A percentile compares a stretch with the other conserved stretches of the same genome.
phyloP scores from a whole-genome alignment of 2,888 invertebrate species.

The Ditula angustiorana region DNA sequence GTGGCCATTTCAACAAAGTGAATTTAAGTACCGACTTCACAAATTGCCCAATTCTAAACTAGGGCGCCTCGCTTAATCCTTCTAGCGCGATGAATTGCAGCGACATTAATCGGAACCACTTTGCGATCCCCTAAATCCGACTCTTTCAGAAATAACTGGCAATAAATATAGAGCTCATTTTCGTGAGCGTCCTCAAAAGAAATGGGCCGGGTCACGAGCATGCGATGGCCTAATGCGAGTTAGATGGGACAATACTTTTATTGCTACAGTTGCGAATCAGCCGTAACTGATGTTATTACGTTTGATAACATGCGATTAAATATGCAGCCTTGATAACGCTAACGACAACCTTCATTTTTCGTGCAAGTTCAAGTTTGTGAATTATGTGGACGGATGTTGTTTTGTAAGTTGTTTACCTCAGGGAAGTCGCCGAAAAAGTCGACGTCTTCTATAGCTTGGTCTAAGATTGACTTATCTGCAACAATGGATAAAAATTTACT shows the following conservation, averaged over 20 bases:
- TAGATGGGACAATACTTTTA: constrained; percentile 70
- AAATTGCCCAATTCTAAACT: constrained; percentile 45
- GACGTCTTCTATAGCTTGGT: constrained; percentile 87
- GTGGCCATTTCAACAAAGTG: background rate
- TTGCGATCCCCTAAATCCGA: constrained; percentile 59
- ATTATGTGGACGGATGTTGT: constrained; percentile 8
- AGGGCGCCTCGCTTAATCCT: constrained; percentile 44
- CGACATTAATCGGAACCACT: constrained; percentile 62
- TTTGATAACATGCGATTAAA: constrained; percentile 62
- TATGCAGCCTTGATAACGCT: constrained; percentile 64
- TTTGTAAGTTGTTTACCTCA: constrained; percentile 65
- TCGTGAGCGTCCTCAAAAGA: constrained; percentile 74
- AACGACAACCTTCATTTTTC: constrained; percentile 54
- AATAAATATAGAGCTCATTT: constrained; percentile 73
- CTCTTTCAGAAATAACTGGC: constrained; percentile 62
- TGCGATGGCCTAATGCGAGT: constrained; percentile 64
- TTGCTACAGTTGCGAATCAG: constrained; percentile 72
- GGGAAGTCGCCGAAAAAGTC: constrained; percentile 85
- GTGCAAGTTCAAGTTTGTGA: constrained; percentile 60
- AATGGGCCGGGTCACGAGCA: constrained; percentile 75
- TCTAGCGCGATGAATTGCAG: constrained; percentile 57
- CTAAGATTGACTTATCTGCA: constrained; percentile 89
- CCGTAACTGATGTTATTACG: constrained; percentile 68
- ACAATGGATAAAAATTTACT: constrained; percentile 47
- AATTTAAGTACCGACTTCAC: background rate